Conservation (phyloP, 2,113 vertebrate genomes). For the Ibidorhyncha struthersii region DNA sequence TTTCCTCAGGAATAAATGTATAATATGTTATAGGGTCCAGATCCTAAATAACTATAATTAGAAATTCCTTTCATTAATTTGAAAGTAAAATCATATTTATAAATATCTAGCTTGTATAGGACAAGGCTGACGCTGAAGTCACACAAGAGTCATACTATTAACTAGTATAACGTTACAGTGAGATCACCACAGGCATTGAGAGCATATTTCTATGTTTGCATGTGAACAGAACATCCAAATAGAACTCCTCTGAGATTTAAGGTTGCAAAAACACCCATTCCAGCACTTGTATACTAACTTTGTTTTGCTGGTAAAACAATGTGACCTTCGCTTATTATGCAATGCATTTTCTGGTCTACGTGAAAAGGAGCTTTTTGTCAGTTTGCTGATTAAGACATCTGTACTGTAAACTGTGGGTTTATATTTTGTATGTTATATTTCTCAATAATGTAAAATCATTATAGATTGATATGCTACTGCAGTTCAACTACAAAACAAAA, state of each 20-base stretch:
- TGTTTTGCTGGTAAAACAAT: background rate
- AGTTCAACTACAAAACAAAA: background rate
- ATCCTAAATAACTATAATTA: background rate
- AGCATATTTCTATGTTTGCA: background rate
- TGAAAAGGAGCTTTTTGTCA: background rate
- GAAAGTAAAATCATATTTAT: slow-evolving; percentile 1
- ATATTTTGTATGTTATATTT: background rate
- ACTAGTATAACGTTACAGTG: background rate
- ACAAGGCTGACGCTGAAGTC: background rate
- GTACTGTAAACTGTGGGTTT: background rate
- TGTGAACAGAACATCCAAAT: background rate
- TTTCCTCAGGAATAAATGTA: background rate
- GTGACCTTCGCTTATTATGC: background rate
- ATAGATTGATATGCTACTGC: background rate
- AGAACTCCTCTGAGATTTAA: background rate
- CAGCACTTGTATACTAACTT: background rate
- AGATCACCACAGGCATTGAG: background rate
- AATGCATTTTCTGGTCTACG: background rate
- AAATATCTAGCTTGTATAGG: background rate
- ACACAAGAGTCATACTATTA: background rate
- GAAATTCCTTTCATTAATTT: background rate
- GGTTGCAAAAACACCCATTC: background rate
- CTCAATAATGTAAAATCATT: background rate
- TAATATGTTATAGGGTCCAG: background rate
- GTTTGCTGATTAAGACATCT: background rate